Evolutionary conservation across 2,888 invertebrate species (phyloP), one percentile per base, ranked within the genome.

Genomic region (Ernsta delagoae): DNA sequence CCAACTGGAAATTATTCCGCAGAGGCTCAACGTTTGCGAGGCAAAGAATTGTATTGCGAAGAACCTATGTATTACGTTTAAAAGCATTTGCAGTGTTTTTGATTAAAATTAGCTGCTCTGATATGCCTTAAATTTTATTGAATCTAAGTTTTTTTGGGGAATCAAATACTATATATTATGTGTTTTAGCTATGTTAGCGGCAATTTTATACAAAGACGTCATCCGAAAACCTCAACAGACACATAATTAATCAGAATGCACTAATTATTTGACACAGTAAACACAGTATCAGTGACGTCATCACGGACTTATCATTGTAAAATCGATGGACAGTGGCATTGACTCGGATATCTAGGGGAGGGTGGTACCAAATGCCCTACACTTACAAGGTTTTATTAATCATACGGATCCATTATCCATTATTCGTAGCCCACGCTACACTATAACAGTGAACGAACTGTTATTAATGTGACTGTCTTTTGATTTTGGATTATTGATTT

Each of bases 351-450:
- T 9, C 31, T 11, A 54, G 31, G 5, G 12, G 24, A 31, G 9
- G 48, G 41, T 6, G 9, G 48, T 11, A 54, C 54, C 54, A 31
- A 31, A 8, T 31, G 31, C 12, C 54, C 54, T 54, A 54, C 54
- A 54, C 54, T 54, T 54, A 54, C 54, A 54, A 31, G 54, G 54
- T 54, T 54, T 54, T 54, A 54, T 54, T 31, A 54, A 54, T 54
- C 31, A 53, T 45, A 45, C 45, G 3, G 31, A 54, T 54, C 53
- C 7, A 53, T 50, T 16, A 50, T 50, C 24, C 53, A 24, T 54
- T 54, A 54, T 31, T 54, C 53, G 31, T 54, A 54, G 53, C 11
- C 11, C 11, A 11, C 4, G 54, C 7, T 16, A 24, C 34, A n/a
- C 54, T 11, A 54, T 5, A 31, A 16, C 48, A 7, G 48, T 50